A percentile compares a stretch with the other conserved stretches of the same genome.
These are phyloP conservation scores for Phlogophora meticulosa DNA, from an alignment of 2,888 invertebrate species.

Conservation along the genomic window DNA sequence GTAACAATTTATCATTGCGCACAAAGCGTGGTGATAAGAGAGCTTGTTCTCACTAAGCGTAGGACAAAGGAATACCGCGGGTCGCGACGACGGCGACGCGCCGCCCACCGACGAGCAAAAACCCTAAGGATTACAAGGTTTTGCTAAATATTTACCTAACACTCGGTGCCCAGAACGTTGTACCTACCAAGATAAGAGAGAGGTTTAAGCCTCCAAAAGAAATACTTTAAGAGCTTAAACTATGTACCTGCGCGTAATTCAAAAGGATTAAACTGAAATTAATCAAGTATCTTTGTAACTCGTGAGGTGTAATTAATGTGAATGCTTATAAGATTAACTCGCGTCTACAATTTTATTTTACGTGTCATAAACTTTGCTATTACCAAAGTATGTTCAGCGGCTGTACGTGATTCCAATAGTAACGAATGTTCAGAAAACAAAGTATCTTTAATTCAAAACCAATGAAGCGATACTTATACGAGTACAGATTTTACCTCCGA, in stretches of 20 bases:
- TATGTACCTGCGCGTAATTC: slow-evolving; percentile 39
- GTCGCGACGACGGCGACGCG: slow-evolving; percentile 47
- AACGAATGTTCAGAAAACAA: slow-evolving; percentile 57
- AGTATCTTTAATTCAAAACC: slow-evolving; percentile 68
- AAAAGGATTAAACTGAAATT: slow-evolving; percentile 53
- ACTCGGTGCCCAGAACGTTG: slow-evolving; percentile 73
- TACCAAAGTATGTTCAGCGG: slow-evolving; percentile 35
- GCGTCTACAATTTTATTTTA: slow-evolving; percentile 52
- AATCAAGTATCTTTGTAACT: slow-evolving; percentile 52
- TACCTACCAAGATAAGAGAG: slow-evolving; percentile 64
- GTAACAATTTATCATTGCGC: slow-evolving; percentile 83
- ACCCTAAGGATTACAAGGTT: slow-evolving; percentile 82
- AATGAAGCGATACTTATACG: slow-evolving; percentile 69
- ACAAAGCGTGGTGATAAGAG: slow-evolving; percentile 83
- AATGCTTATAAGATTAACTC: slow-evolving; percentile 53
- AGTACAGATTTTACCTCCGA: slow-evolving; percentile 69
- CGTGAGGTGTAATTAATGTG: slow-evolving; percentile 49
- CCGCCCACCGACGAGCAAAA: slow-evolving; percentile 74
- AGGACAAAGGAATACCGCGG: slow-evolving; percentile 78
- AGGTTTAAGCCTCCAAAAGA: slow-evolving; percentile 64
- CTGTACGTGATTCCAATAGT: slow-evolving; percentile 46
- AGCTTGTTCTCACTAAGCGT: slow-evolving; percentile 74
- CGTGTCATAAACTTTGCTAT: slow-evolving; percentile 45
- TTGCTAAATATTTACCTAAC: slow-evolving; percentile 85
- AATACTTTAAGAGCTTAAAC: slow-evolving; percentile 65